Conservation (phyloP, 2,113 vertebrate species). For the Amblyornis subalaris region DNA sequence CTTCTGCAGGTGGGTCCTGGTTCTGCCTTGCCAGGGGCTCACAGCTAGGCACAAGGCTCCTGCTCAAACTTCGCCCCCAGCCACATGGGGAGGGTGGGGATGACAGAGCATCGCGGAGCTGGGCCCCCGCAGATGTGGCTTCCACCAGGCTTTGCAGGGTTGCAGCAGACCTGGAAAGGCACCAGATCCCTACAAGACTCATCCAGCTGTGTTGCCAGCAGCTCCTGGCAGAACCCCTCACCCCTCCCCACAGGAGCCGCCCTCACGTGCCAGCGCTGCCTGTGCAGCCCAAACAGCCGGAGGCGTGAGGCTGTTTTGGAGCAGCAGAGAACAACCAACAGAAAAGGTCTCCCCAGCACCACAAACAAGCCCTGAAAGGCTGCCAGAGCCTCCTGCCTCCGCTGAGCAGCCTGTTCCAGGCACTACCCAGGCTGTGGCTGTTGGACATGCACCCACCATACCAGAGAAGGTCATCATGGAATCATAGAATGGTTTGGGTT, state of each 20-base stretch:
- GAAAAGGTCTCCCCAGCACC: neutral
- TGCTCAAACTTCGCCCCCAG: fast-evolving
- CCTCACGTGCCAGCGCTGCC: neutral
- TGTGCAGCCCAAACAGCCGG: neutral
- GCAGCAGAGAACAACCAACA: neutral
- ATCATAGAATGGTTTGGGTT: neutral
- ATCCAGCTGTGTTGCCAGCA: neutral
- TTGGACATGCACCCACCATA: fast-evolving
- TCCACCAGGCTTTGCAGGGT: neutral
- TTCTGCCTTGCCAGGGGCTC: neutral
- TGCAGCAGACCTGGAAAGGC: neutral
- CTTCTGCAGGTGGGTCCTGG: neutral
- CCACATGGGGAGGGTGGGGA: fast-evolving
- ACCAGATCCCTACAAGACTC: neutral
- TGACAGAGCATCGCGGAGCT: fast-evolving
- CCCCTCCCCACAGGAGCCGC: neutral
- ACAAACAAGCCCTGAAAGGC: neutral
- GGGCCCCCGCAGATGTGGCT: fast-evolving
- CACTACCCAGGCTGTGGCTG: neutral
- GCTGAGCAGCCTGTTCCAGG: neutral
- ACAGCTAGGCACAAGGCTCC: neutral
- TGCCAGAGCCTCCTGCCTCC: neutral
- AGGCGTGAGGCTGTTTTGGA: neutral
- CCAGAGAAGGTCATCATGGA: fast-evolving
- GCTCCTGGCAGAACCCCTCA: neutral